These are phyloP conservation scores for Eurystomus glaucurus DNA, from an alignment of 2,797 vertebrate genomes.

Conservation along the genomic window DNA sequence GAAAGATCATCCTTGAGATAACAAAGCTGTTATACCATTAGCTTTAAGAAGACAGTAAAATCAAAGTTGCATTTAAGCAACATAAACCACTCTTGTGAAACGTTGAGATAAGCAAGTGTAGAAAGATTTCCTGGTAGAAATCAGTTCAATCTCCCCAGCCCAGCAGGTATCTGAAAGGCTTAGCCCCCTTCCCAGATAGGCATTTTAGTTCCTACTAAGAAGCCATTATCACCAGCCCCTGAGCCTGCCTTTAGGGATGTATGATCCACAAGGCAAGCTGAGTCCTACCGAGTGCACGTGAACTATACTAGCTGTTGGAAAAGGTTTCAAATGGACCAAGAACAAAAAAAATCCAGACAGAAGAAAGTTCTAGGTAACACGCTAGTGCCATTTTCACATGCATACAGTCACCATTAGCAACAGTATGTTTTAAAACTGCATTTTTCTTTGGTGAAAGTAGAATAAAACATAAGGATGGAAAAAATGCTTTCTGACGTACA, in stretches of 20 bases:
- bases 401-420: background rate
- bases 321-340: background rate
- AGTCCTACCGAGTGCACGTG: background rate
- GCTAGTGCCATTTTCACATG: background rate
- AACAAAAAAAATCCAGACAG: background rate
- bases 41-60: background rate
- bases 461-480: background rate
- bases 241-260: background rate
- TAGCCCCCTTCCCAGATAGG: background rate
- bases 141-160: background rate
- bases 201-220: background rate
- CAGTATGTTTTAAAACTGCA: background rate
- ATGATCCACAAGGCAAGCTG: accelerated
- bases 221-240: accelerated
- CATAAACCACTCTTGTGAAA: slow-evolving; percentile 8
- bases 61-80: background rate
- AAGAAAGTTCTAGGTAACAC: background rate
- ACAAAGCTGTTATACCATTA: background rate
- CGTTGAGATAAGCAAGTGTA: background rate
- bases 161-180: background rate
- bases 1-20: background rate
- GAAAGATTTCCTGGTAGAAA: background rate
- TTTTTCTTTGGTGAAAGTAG: background rate
- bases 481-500: background rate
- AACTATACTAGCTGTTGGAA: background rate